Evolutionary conservation across 2,888 invertebrate genomes (phyloP), one percentile per base, ranked within the genome.

Genomic region (Clostera curtula): DNA sequence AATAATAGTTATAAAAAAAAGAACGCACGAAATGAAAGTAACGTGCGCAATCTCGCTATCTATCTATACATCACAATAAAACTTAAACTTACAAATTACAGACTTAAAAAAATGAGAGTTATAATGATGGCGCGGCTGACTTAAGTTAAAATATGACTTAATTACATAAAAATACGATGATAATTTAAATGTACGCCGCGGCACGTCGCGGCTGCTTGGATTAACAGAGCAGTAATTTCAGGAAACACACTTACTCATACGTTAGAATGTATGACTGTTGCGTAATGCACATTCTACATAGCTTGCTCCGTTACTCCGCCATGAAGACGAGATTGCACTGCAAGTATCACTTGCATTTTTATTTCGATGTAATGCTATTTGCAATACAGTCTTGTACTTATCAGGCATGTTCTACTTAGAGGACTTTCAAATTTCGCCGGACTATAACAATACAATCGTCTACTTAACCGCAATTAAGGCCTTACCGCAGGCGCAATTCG

Each of bases 61-160:
- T 39, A 43, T 26, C 35, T 41, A 43, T 45, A 51, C 35, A 49
- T 68, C 66, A 64, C 68, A 63, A 65, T 53, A 49, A 26, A 40
- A 56, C 47, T 52, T 55, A 44, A 44, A 48, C 49, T 39, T 40
- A 49, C 47, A 50, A 42, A 43, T 31, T 44, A 27, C 34, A 27
- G 58, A 61, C 56, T 64, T 59, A 63, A 56, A 60, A n/a, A n/a
- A 59, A 56, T 59, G 56, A 56, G 46, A 60, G 53, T 44, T 47
- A 65, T 58, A 54, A 69, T 70, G 71, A 82, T 82, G 83, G 82
- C 77, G 72, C 76, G 73, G 70, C 72, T 80, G 76, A 77, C 80
- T 82, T 76, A 75, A 32, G 28, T 46, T 57, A 56, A 64, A 42
- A 43, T 30, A 59, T 65, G 63, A 69, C 70, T 71, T 75, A 74